Percentiles rank a stretch among this genome's conserved stretches.
Conservation (phyloP, 2,888 invertebrate genomes). For the Apantesis nais region DNA sequence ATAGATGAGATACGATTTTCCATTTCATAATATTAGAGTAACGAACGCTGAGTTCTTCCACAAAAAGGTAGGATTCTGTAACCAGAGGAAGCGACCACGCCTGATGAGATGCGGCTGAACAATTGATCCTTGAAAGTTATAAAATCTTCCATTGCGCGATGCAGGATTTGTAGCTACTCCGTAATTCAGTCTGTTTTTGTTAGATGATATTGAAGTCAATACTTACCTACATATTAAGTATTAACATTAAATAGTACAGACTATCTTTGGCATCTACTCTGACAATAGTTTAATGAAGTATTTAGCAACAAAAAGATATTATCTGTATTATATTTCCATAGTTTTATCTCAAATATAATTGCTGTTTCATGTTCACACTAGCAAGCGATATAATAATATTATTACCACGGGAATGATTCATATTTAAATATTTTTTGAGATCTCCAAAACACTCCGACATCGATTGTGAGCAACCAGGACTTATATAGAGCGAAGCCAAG, state of each 20-base stretch:
- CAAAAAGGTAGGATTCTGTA: no score
- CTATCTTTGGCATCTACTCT: neutral
- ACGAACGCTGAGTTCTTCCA: no score
- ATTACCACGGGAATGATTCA: neutral
- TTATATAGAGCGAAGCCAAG: neutral
- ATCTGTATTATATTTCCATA: neutral
- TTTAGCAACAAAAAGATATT: constrained; percentile 4
- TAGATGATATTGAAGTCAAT: neutral
- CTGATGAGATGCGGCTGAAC: no score
- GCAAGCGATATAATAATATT: neutral
- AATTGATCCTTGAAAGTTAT: no score
- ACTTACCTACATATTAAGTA: neutral
- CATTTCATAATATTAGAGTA: no score
- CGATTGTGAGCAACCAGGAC: no score
- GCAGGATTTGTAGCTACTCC: neutral
- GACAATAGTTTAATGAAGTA: neutral
- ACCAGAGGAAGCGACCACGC: no score
- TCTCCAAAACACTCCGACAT: neutral
- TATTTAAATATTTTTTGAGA: neutral
- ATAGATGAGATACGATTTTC: neutral
- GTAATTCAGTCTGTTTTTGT: neutral
- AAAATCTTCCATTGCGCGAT: no score
- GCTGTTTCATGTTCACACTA: neutral
- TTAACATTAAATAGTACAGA: neutral
- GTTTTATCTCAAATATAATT: neutral